Evolutionary conservation across 2,797 vertebrate genomes (phyloP), one percentile per base, ranked within the genome.

Genomic region (Hoplostethus atlanticus): DNA sequence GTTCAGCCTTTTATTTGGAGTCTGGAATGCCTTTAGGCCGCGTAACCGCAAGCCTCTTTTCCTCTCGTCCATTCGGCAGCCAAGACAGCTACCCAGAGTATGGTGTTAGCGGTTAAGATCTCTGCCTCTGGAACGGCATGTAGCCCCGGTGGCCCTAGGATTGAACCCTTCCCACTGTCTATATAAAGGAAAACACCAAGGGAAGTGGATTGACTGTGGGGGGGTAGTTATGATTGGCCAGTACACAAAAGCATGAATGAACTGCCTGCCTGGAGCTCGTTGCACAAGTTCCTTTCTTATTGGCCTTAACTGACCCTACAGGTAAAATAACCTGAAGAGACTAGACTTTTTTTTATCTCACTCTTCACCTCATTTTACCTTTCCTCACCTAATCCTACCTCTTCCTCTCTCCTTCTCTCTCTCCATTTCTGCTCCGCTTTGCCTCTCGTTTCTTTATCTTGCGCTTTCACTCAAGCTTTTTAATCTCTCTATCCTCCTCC

Each of bases 261-360:
- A 86, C 84, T 63, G 67, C 77, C 77, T 83, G 82, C 77, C 77
- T 83, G 82, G 80, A 82, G 74, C 57, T n/a, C 68, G 73, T 84
- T 87, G 34, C 15, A 38, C 15, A 65, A 25, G 61, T 68, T 83
- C 47, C 54, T 59, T 34, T 76, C 36, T 68, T 16, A 8, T 54
- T 10, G 21, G 21, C 77, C 76, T 69, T 40, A 63, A 64, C 64
- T 5, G 21, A 64, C 48, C 60, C 66, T 30, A 0, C 16, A n/a
- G 11, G 36, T 58, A 64, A 13, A 6, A 69, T 11, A 50, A 60
- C 48, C 55, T 34, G 50, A 51, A 9, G 30, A 42, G 60, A 53
- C 40, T 52, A 1, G 0, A 1, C 55, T 60, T 77, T 40, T 40
- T 21, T 21, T 21, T 21, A 34, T 34, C 34, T 6, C 44, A 44